phyloP scores from a whole-genome alignment of 2,888 invertebrate genomes.

The Yponomeuta cagnagella region DNA sequence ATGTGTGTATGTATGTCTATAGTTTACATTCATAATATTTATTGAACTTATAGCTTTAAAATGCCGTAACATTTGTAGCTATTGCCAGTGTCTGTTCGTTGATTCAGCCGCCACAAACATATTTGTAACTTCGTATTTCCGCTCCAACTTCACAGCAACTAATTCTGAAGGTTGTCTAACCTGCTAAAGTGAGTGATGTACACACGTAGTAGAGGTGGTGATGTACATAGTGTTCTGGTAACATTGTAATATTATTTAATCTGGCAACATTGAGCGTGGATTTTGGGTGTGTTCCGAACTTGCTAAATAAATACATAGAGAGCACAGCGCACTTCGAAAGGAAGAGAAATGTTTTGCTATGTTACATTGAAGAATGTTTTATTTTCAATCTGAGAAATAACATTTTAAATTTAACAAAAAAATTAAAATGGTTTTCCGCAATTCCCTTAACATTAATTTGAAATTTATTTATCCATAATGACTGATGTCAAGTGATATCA shows the following conservation, averaged over 20 bases:
- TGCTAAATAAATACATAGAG: neutral
- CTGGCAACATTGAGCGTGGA: neutral
- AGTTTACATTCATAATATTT: too few species aligned
- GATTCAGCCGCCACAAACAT: too few species aligned
- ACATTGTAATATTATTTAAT: neutral
- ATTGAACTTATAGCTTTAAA: too few species aligned
- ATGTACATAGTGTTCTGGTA: neutral
- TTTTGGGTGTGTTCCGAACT: neutral
- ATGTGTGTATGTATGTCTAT: too few species aligned
- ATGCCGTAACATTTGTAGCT: too few species aligned
- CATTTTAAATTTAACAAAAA: neutral
- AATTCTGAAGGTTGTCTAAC: conserved; percentile 36
- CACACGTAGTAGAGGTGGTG: too few species aligned
- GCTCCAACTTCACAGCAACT: conserved; percentile 17
- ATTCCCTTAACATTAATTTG: too few species aligned
- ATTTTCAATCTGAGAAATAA: neutral
- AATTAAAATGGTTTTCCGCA: too few species aligned
- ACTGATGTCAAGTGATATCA: neutral
- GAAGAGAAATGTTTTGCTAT: too few species aligned
- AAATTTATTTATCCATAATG: too few species aligned
- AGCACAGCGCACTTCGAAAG: neutral
- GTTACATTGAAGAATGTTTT: too few species aligned
- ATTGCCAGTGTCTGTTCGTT: too few species aligned
- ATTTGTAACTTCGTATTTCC: neutral
- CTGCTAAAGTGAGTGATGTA: neutral